Evolutionary conservation across 1,140 invertebrate genomes (phyloP), one percentile per base, ranked within the genome.

Genomic region (Lordiphosa collinella): DNA sequence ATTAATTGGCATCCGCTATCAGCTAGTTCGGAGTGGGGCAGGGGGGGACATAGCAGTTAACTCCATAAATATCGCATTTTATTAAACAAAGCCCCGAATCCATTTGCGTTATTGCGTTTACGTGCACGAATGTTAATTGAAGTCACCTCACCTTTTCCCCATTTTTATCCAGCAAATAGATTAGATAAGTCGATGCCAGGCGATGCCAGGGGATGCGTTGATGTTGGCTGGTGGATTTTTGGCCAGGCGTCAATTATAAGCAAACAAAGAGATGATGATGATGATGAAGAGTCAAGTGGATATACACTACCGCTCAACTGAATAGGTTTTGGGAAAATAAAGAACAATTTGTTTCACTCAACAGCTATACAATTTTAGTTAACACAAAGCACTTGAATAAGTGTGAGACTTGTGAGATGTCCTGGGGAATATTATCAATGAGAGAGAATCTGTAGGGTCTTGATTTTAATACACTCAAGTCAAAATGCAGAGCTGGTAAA

Each of bases 61-160:
- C 78, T 84, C 78, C 78, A 82, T 82, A 82, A 82, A 82, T 69
- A 82, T 69, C 72, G 44, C 63, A 84, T 82, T 82, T 82, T 82
- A 82, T 82, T 72, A 78, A 82, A 73, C 63, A 69, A 60, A 76
- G 65, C 73, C 36, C 67, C 78, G 59, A 84, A 82, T 84, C 78
- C 78, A 82, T 82, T 82, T 82, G 72, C 78, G 78, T 82, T 82
- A 82, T 82, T 84, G 78, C 78, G 56, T 57, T 58, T 84, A 82
- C 78, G 78, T 82, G 78, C 78, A 82, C 78, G 58, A 82, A 82
- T 84, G 72, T 78, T 82, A 82, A 82, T 82, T 82, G 78, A 84
- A 82, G 76, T 53, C 58, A 64, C 65, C 64, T 82, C 65, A 75
- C 65, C 75, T 80, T 51, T 51, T 22, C n/a, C n/a, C 32, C 35